Percentiles rank a stretch among this genome's conserved stretches.
Evolutionary conservation across 1,140 invertebrate species (phyloP).

Genomic region (Drosophila eugracilis): DNA sequence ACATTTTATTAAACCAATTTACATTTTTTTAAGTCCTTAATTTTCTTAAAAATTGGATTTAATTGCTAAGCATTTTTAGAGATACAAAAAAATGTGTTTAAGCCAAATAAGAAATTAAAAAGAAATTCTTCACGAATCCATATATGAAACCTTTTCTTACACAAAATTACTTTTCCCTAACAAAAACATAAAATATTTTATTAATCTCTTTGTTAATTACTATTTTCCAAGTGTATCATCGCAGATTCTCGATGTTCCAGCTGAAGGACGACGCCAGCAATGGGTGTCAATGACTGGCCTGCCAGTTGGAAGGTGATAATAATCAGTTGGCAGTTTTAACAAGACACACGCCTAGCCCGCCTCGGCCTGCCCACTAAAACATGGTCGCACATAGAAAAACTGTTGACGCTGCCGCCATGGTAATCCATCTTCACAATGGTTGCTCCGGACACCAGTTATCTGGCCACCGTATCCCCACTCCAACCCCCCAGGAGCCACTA

Average conservation of each 20-base stretch:
- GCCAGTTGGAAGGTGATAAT: conserved; percentile 72
- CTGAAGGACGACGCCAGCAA: conserved; percentile 5
- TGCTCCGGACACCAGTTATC: conserved; percentile 63
- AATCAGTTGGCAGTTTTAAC: conserved; percentile 80
- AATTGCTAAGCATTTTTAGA: too few relatives aligned
- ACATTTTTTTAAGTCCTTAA: too few relatives aligned
- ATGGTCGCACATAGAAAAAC: conserved; percentile 35
- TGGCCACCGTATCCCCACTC: conserved; percentile 3
- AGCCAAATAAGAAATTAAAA: too few relatives aligned
- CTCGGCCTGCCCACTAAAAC: conserved; percentile 1
- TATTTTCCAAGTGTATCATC: neutral
- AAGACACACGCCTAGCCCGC: conserved; percentile 55
- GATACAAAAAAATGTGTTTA: too few relatives aligned
- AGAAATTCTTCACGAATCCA: too few relatives aligned
- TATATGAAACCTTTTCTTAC: too few relatives aligned
- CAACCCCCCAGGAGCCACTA: neutral
- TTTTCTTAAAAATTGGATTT: too few relatives aligned
- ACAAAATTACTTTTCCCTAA: too few relatives aligned
- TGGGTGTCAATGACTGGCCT: conserved; percentile 73
- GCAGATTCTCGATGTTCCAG: neutral
- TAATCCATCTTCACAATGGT: conserved; percentile 81
- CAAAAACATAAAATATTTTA: neutral
- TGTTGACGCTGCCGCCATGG: conserved; percentile 58
- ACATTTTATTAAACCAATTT: neutral
- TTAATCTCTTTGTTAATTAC: neutral